Evolutionary conservation across 2,797 vertebrate genomes (phyloP).

Genomic region (Steatocranus sp.): DNA sequence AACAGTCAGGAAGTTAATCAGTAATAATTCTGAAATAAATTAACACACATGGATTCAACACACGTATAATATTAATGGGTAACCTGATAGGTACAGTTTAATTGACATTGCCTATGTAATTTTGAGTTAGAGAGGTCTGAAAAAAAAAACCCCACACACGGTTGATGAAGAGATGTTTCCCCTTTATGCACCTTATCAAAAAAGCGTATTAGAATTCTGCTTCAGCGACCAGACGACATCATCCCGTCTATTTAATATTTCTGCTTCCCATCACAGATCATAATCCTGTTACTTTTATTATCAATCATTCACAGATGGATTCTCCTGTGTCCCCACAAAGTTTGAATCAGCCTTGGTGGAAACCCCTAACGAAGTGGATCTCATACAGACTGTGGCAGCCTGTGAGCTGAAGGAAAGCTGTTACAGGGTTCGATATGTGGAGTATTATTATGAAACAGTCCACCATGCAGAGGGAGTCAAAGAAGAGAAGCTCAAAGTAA

Average conservation of each 20-base stretch:
- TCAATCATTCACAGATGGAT: constrained; percentile 58
- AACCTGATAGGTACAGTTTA: not conserved
- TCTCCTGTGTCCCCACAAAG: constrained; percentile 76
- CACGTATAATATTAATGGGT: not conserved
- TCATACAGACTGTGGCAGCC: constrained; percentile 60
- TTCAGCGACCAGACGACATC: not conserved
- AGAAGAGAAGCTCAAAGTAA: constrained; percentile 74
- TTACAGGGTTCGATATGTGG: constrained; percentile 69
- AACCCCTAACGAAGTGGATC: constrained; percentile 69
- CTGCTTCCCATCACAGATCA: not conserved
- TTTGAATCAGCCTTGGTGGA: constrained; percentile 74
- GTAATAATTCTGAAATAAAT: not conserved
- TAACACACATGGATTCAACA: not conserved
- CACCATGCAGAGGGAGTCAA: constrained; percentile 57
- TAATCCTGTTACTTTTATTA: not conserved
- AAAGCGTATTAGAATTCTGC: not conserved
- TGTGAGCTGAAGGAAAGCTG: constrained; percentile 77
- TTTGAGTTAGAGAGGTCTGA: not conserved
- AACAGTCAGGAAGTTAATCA: not conserved
- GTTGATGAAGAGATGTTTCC: not conserved
- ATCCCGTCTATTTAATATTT: not conserved
- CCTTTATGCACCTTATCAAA: not conserved
- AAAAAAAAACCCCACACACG: rapidly evolving
- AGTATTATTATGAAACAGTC: constrained; percentile 72
- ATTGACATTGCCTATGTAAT: not conserved